phyloP scores from a whole-genome alignment of 1,140 invertebrate species.

The Macrocentrus cingulum region DNA sequence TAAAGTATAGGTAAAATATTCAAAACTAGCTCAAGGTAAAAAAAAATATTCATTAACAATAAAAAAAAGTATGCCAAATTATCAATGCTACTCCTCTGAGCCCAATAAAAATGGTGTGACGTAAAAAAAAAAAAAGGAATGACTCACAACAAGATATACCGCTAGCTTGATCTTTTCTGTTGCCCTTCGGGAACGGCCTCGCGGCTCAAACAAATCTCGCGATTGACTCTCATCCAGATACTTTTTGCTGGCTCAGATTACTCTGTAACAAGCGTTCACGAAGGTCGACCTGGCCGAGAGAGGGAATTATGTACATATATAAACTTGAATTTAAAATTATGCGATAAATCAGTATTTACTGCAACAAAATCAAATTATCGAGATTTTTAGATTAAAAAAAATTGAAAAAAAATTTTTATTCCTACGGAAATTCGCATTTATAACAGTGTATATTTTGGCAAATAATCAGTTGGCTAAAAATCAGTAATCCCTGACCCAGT shows the following conservation, averaged over 20 bases:
- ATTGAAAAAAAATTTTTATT: no score
- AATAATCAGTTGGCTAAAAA: slow-evolving; percentile 57
- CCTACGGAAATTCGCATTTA: no score
- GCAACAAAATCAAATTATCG: no score
- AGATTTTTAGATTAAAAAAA: no score
- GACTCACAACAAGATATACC: slow-evolving; percentile 12
- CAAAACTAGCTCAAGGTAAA: no score
- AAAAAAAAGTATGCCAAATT: no score
- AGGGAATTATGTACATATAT: neutral
- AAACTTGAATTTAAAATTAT: slow-evolving; percentile 20
- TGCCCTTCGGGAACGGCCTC: slow-evolving; percentile 6
- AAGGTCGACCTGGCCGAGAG: slow-evolving; percentile 31
- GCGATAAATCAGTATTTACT: no score
- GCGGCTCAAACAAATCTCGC: slow-evolving; percentile 8
- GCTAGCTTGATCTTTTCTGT: slow-evolving; percentile 9
- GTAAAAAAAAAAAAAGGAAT: slow-evolving; percentile 6
- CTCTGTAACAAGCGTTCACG: slow-evolving; percentile 33
- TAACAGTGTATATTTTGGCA: no score
- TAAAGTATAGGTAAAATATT: no score
- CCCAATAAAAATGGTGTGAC: no score
- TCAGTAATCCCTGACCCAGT: slow-evolving; percentile 59
- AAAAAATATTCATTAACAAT: no score
- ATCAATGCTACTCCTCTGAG: no score
- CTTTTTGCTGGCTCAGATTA: slow-evolving; percentile 35
- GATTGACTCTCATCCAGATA: slow-evolving; percentile 32